Base-by-base conservation (phyloP, 2,797 vertebrate genomes). In the Austrolebias charrua region DNA sequence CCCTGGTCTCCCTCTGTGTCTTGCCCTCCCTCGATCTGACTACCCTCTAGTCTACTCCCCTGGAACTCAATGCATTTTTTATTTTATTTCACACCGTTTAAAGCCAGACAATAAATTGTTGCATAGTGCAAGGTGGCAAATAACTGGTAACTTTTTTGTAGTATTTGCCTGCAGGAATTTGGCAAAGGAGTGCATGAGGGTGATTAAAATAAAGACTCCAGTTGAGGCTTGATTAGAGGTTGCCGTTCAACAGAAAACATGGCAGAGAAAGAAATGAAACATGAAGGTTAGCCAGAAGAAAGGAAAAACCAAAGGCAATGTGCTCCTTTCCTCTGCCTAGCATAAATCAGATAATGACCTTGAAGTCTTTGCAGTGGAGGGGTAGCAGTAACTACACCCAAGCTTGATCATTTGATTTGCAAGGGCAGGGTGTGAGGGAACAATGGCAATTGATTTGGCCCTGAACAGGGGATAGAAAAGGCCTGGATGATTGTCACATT, bases 1-100 rank as follows among this genome's bases (percentile, higher is more conserved):
- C 96, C 96, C 96, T 94, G 93, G 91, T 94, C 92, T 93, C 94
- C 94, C 96, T 94, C 92, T 94, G 94, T 95, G 94, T 93, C 94
- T 95, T 93, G 89, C 93, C 92, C 78, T 87, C 79, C 82, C 82
- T 82, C 67, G 88, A 91, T 92, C 90, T 93, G 92, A 92, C 92
- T 93, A 92, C 93, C 93, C 94, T 94, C 93, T 89, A 91, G 92
- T 92, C 92, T 91, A 94, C 92, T 93, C 94, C 94, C 93, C 92
- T 91, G 91, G 93, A 94, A 94, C 93, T 97, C 95, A 95, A 97
- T 98, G n/a, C n/a, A 96, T 24, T 24, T 24, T 24, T 24, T 24
- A 24, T 95, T 40, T 97, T 96, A 98, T 97, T 97, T 98, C 96
- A 96, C 95, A 96, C 95, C 93, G 96, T 98, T 98, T 85, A 86